phyloP scores from a whole-genome alignment of 2,797 vertebrate species.

The Pristis pectinata region DNA sequence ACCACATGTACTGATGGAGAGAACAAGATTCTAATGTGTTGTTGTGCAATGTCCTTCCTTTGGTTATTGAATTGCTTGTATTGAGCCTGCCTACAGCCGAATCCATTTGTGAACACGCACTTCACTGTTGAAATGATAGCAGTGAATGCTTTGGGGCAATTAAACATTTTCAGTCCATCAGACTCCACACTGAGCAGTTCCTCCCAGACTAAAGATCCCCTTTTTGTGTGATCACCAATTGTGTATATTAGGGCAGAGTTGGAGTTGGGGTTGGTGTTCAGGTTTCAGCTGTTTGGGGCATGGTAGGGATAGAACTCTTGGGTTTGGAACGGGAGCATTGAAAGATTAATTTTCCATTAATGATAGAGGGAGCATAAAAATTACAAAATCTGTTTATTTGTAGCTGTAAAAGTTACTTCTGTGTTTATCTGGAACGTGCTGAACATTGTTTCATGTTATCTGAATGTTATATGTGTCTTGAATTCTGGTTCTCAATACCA shows the following conservation, averaged over 20 bases:
- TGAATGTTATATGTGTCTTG: not conserved
- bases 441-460: not conserved
- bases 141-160: not conserved
- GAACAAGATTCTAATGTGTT: not conserved
- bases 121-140: not conserved
- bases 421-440: not conserved
- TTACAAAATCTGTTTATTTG: not conserved
- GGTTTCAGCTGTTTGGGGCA: not conserved
- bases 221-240: not conserved
- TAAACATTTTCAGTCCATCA: not conserved
- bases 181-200: not conserved
- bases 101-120: not conserved
- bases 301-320: not conserved
- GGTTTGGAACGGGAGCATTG: too few relatives aligned
- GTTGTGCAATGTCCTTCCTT: not conserved
- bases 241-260: too few relatives aligned
- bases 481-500: not conserved
- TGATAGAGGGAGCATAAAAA: not conserved
- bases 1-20: not conserved
- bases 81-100: not conserved
- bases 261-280: too few relatives aligned
- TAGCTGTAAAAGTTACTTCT: not conserved
- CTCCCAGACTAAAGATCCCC: not conserved
- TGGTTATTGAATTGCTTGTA: not conserved
- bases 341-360: not conserved